Conservation (phyloP, 2,113 vertebrate species). For the Melozone crissalis region DNA sequence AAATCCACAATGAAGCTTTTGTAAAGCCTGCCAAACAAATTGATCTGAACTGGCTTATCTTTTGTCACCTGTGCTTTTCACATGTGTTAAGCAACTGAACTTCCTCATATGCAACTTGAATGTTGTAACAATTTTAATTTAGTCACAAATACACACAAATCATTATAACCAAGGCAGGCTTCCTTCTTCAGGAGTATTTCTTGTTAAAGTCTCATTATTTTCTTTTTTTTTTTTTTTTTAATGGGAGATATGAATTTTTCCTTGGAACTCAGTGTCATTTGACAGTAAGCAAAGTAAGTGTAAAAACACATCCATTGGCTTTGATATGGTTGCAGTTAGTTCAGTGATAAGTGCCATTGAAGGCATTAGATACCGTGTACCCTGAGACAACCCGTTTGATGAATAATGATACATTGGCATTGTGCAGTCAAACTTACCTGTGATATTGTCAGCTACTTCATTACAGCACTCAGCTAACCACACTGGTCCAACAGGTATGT, state of each 20-base stretch:
- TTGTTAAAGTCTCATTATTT: not conserved
- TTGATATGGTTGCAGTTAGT: not conserved
- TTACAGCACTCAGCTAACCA: not conserved
- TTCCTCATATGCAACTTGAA: not conserved
- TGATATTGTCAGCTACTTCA: not conserved
- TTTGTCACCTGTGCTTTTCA: not conserved
- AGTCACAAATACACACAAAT: not conserved
- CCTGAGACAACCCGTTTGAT: not conserved
- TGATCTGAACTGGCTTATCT: not conserved
- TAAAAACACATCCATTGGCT: not conserved
- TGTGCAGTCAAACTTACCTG: not conserved
- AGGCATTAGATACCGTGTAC: not conserved
- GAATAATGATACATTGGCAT: not conserved
- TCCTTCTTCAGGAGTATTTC: not conserved
- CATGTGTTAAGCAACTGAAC: not conserved
- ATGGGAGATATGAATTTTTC: not conserved
- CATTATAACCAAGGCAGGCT: not conserved
- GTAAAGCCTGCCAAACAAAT: not conserved
- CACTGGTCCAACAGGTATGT: not conserved
- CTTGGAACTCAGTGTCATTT: not conserved
- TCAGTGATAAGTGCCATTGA: not conserved
- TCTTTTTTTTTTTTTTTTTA: too few species aligned
- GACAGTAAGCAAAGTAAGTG: not conserved
- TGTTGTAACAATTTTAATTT: not conserved
- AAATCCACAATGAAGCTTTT: not conserved